These are phyloP conservation scores for Salvelinus alpinus DNA, from an alignment of 2,113 vertebrate species.

Conservation along the genomic window DNA sequence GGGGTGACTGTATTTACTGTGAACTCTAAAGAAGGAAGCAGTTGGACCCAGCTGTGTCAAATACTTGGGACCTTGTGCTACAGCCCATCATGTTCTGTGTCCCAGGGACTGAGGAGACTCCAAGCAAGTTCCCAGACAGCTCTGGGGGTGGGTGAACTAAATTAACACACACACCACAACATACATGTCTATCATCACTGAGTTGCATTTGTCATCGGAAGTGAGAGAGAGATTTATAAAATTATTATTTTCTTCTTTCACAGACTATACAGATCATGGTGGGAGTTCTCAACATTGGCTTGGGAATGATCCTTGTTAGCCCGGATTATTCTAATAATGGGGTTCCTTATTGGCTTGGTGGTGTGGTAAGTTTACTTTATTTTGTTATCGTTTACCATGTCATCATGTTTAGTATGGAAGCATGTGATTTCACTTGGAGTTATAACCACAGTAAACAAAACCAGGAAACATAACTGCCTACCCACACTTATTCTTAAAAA, in stretches of 20 bases:
- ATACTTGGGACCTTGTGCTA: slow-evolving; percentile 60
- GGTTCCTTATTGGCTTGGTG: slow-evolving; percentile 50
- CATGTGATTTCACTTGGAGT: no score
- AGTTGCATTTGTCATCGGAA: background rate
- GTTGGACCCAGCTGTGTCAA: slow-evolving; percentile 60
- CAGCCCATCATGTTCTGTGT: slow-evolving; percentile 58
- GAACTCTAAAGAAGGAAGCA: slow-evolving; percentile 48
- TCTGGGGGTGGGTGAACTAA: slow-evolving; percentile 60
- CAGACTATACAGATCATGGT: slow-evolving; percentile 67
- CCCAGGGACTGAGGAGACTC: slow-evolving; percentile 32
- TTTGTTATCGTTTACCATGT: background rate
- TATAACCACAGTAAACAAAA: no score
- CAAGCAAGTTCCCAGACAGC: slow-evolving; percentile 35
- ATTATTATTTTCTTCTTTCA: slow-evolving; percentile 4
- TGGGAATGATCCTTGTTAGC: slow-evolving; percentile 8
- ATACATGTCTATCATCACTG: background rate
- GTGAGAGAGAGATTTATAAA: background rate
- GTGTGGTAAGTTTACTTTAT: slow-evolving; percentile 48
- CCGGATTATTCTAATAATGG: rapidly evolving
- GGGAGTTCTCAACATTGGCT: slow-evolving; percentile 57
- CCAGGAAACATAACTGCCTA: no score
- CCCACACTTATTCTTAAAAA: no score
- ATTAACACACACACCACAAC: background rate
- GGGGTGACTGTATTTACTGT: slow-evolving; percentile 64
- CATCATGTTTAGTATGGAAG: no score